A percentile compares a stretch with the other conserved stretches of the same genome.
phyloP scores from a whole-genome alignment of 2,888 invertebrate species.

The Pardosa pseudoannulata region DNA sequence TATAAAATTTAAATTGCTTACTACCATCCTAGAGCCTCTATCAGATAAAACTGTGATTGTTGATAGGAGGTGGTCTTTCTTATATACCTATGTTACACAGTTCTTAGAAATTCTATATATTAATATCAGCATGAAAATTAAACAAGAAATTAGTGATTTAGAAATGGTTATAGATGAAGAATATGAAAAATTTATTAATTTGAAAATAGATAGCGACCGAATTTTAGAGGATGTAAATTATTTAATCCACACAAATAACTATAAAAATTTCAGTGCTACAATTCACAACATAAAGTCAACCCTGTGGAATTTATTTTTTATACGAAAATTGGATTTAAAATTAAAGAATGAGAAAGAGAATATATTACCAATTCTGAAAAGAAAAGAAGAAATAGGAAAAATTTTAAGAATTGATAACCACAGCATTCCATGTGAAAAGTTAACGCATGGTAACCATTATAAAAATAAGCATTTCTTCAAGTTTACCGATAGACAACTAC shows the following conservation, averaged over 20 bases:
- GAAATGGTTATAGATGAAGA: neutral
- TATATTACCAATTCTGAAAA: constrained; percentile 13
- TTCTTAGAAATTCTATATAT: constrained; percentile 6
- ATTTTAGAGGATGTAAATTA: neutral
- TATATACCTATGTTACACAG: neutral
- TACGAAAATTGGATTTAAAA: constrained; percentile 6
- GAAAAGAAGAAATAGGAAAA: constrained; percentile 16
- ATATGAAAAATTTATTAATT: neutral
- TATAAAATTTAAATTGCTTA: constrained; percentile 7
- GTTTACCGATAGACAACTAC: constrained; percentile 26
- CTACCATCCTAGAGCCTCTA: neutral
- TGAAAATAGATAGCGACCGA: neutral
- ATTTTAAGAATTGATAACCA: neutral
- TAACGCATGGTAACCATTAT: neutral
- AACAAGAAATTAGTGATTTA: neutral
- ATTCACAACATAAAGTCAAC: neutral
- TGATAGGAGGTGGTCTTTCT: neutral
- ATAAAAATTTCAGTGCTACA: too few relatives aligned
- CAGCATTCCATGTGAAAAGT: constrained; percentile 23
- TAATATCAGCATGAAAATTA: neutral
- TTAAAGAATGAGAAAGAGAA: constrained; percentile 18
- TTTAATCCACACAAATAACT: neutral
- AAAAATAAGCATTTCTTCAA: constrained; percentile 9
- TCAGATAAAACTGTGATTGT: neutral
- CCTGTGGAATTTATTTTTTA: constrained; percentile 1